Conservation (phyloP, 2,113 vertebrate species). For the Callaeas wilsoni region DNA sequence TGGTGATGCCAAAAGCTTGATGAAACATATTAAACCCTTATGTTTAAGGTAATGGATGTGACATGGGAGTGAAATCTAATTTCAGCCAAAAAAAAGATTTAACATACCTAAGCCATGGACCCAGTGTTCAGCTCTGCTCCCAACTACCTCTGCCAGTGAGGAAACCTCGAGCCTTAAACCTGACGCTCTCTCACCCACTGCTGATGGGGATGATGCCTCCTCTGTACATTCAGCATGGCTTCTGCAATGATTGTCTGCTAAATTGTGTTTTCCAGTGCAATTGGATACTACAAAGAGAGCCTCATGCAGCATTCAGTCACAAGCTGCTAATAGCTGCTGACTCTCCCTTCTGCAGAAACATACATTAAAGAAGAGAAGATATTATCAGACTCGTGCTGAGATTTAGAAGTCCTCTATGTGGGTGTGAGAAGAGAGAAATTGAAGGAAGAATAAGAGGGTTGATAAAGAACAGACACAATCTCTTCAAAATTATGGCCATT, state of each 20-base stretch:
- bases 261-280: neutral
- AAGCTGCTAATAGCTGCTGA: neutral
- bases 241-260: neutral
- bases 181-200: fast-evolving
- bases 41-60: neutral
- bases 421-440: neutral
- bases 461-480: neutral
- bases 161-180: neutral
- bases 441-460: neutral
- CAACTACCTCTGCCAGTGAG: neutral
- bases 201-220: neutral
- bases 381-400: neutral
- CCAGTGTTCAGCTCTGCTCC: neutral
- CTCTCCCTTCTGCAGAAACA: neutral
- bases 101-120: neutral
- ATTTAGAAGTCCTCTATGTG: neutral
- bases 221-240: neutral
- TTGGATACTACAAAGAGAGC: neutral
- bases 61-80: neutral
- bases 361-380: constrained; percentile 13
- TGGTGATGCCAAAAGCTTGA: neutral
- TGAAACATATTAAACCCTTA: neutral
- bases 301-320: neutral
- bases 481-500: neutral
- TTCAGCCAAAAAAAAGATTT: neutral